phyloP scores from a whole-genome alignment of 2,113 vertebrate genomes.

The Festucalex cinctus region DNA sequence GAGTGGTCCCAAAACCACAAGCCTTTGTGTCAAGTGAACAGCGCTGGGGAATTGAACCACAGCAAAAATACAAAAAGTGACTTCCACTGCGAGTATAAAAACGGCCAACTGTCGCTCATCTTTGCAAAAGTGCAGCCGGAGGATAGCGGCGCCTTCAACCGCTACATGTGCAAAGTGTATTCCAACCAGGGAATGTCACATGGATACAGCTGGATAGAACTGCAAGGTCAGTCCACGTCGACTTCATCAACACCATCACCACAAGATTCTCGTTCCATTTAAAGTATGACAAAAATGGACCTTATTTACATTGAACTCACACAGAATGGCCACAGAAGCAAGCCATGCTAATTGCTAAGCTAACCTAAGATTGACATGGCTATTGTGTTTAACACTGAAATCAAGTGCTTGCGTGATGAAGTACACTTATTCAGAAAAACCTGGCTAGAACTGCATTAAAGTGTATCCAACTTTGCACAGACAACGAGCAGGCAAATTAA shows the following conservation, averaged over 20 bases:
- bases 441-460: too few relatives aligned
- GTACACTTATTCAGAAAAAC: too few relatives aligned
- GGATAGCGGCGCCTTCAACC: not conserved
- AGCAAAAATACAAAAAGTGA: not conserved
- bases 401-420: too few relatives aligned
- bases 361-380: too few relatives aligned
- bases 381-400: too few relatives aligned
- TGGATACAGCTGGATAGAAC: constrained; percentile 15
- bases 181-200: constrained; percentile 24
- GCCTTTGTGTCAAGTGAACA: constrained; percentile 34
- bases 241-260: not conserved
- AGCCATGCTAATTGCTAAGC: too few relatives aligned
- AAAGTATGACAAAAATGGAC: too few relatives aligned
- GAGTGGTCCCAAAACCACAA: constrained; percentile 33
- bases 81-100: constrained; percentile 35
- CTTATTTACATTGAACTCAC: too few relatives aligned
- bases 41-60: not conserved
- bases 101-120: constrained; percentile 31
- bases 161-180: constrained; percentile 51
- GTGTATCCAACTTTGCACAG: too few relatives aligned
- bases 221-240: constrained; percentile 51
- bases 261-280: too few relatives aligned
- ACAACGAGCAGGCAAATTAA: too few relatives aligned
- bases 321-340: too few relatives aligned
- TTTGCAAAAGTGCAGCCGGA: constrained; percentile 23